These are phyloP conservation scores for Scaptomyza flava DNA, from an alignment of 2,888 invertebrate species.

Conservation along the genomic window DNA sequence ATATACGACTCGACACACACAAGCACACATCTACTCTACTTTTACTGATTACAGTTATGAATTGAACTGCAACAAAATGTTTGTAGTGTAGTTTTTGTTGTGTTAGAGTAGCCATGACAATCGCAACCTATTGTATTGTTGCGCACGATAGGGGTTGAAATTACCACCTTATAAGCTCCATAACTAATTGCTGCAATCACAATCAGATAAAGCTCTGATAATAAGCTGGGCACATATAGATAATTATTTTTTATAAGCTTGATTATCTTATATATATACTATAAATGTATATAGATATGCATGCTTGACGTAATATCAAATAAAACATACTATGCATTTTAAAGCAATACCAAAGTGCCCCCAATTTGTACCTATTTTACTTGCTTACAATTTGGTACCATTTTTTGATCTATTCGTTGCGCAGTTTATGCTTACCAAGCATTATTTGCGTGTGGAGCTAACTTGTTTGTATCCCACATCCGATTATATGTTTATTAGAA, in stretches of 20 bases:
- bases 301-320: constrained; percentile 3
- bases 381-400: constrained; percentile 6
- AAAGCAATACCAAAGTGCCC: constrained; percentile 3
- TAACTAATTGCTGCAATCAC: constrained; percentile 29
- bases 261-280: too few species aligned
- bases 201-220: constrained; percentile 27
- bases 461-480: constrained; percentile 39
- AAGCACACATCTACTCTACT: constrained; percentile 3
- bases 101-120: constrained; percentile 34
- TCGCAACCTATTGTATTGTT: constrained; percentile 3
- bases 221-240: constrained; percentile 1
- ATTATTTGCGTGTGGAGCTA: constrained; percentile 19
- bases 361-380: constrained; percentile 18
- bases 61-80: constrained; percentile 4
- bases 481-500: constrained; percentile 11
- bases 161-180: constrained; percentile 9
- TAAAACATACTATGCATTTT: neutral
- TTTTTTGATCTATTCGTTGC: constrained; percentile 38
- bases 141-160: constrained; percentile 21
- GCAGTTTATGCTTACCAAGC: constrained; percentile 38
- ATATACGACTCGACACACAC: constrained; percentile 37
- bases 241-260: constrained; percentile 15
- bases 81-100: constrained; percentile 7
- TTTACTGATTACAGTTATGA: constrained; percentile 46
- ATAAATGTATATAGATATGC: neutral